Conservation (phyloP, 2,113 vertebrate genomes). For the Sigmodon hispidus region DNA sequence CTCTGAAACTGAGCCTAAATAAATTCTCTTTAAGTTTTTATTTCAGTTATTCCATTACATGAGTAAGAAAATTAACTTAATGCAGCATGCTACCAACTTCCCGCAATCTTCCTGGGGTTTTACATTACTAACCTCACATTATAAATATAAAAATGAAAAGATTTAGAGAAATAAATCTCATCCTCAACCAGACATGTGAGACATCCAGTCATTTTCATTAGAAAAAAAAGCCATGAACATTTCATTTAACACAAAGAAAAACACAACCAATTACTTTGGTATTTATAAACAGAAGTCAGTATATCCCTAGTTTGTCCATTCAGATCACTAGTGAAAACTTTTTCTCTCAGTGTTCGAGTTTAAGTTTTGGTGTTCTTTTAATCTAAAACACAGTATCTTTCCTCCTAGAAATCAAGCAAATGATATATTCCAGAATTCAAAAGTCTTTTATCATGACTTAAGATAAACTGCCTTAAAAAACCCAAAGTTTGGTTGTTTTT, state of each 20-base stretch:
- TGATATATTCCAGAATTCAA: not conserved
- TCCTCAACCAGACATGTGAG: not conserved
- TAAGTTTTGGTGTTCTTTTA: not conserved
- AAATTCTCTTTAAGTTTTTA: not conserved
- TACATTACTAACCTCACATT: not conserved
- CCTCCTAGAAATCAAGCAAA: not conserved
- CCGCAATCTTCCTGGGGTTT: not conserved
- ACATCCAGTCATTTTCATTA: not conserved
- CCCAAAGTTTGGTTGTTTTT: not conserved
- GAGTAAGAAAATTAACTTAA: not conserved
- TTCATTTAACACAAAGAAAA: slow-evolving; percentile 35
- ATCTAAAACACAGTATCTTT: not conserved
- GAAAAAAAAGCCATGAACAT: slow-evolving; percentile 1
- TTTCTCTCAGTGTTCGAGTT: not conserved
- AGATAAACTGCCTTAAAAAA: not conserved
- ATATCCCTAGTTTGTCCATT: not conserved
- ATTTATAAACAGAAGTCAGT: slow-evolving; percentile 29
- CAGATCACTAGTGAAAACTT: not conserved
- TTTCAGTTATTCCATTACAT: not conserved
- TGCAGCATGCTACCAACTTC: too few relatives aligned
- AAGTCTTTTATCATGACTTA: not conserved
- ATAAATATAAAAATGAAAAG: not conserved
- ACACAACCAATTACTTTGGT: not conserved
- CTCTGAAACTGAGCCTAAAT: not conserved
- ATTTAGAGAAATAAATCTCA: not conserved